Evolutionary conservation across 2,888 invertebrate genomes (phyloP), one percentile per base, ranked within the genome.

Genomic region (Eurytoma californica): DNA sequence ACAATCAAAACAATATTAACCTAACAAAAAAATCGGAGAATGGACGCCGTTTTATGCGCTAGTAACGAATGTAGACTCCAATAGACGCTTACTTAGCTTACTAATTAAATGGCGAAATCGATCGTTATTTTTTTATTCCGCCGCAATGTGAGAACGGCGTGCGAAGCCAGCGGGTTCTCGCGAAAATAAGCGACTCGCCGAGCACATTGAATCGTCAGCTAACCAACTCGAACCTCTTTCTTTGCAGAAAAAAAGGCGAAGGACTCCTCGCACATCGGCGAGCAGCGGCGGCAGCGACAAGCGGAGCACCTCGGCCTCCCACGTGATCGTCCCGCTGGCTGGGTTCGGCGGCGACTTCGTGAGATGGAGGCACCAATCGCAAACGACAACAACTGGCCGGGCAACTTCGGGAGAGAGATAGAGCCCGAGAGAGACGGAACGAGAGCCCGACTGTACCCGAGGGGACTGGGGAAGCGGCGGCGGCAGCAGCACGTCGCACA

Each of bases 311-410:
- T 47, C 49, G 7, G 18, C 30, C 72, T 30, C 49, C 47, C 72
- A 73, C 73, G 73, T 73, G 69, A 80, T 75, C 39, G 30, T 67
- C 20, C 24, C 5, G 47, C 67, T 73, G 76, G 66, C 28, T 39
- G 67, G 61, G 77, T 75, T 80, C 20, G 18, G 28, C 55, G 28
- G n/a, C 16, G 67, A 72, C 61, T 80, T 80, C 79, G 3, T 78
- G 39, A 80, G 80, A 80, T 80, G 80, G 80, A 80, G 66, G 67
- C 80, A 80, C 80, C 78, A 66, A 78, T 72, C 75, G 61, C 61
- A 3, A 24, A 53, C 28, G 68, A 55, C 70, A 49, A 73, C 74
- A 80, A 80, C 77, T 73, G 66, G 77, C 67, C 58, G 63, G 66
- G 18, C 72, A 67, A 75, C 77, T 66, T 75, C 65, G 67, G 55